Evolutionary conservation across 2,888 invertebrate species (phyloP).

Genomic region (Cyrtodaria siliqua): DNA sequence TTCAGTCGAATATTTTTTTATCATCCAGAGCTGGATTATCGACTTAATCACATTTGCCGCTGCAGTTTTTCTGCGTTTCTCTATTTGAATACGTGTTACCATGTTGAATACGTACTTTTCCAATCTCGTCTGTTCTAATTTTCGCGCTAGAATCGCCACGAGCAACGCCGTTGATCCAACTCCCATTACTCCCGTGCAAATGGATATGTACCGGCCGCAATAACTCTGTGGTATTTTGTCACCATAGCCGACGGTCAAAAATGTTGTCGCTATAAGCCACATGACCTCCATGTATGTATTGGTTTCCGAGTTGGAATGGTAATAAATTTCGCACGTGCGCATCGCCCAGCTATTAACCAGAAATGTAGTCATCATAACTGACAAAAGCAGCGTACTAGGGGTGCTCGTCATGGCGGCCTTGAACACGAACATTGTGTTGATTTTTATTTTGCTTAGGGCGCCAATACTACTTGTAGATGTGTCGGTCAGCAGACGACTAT

Average conservation of each 20-base stretch:
- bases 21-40: constrained; percentile 64
- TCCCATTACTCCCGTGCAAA: constrained; percentile 76
- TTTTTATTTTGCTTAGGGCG: constrained; percentile 78
- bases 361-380: constrained; percentile 76
- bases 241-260: constrained; percentile 80
- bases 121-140: constrained; percentile 75
- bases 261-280: constrained; percentile 80
- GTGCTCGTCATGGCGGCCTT: constrained; percentile 77
- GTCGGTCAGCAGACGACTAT: constrained; percentile 76
- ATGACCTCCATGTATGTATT: constrained; percentile 75
- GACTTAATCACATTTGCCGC: constrained; percentile 78
- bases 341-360: constrained; percentile 78
- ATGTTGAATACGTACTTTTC: constrained; percentile 80
- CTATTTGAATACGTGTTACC: constrained; percentile 76
- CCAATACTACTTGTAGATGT: constrained; percentile 76
- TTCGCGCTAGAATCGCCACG: constrained; percentile 77
- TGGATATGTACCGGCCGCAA: constrained; percentile 79
- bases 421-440: constrained; percentile 78
- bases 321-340: constrained; percentile 80
- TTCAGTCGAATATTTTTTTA: constrained; percentile 56
- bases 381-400: constrained; percentile 70
- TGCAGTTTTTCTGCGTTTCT: constrained; percentile 69
- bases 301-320: constrained; percentile 58
- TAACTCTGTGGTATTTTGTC: constrained; percentile 77
- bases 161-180: constrained; percentile 77